Percentiles rank a stretch among this genome's conserved stretches.
Evolutionary conservation across 1,140 invertebrate genomes (phyloP).

Genomic region (Mesaphorura yosii): DNA sequence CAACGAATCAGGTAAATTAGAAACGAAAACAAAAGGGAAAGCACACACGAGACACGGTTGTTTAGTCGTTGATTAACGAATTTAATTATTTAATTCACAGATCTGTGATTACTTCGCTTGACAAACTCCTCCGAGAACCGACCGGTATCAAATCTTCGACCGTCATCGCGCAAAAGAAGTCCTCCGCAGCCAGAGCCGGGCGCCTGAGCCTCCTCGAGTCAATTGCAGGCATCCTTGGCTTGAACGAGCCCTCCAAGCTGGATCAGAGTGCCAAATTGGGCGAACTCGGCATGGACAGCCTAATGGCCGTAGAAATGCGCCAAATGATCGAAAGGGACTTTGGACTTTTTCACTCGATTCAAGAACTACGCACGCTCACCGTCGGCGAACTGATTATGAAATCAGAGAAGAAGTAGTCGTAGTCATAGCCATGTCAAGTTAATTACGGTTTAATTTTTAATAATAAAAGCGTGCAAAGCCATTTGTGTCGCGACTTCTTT

Average conservation of each 20-base stretch:
- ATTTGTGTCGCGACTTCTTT: too few species aligned
- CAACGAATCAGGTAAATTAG: constrained; percentile 41
- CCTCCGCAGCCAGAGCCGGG: neutral
- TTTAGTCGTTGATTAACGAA: too few species aligned
- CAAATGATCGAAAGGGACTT: constrained; percentile 63
- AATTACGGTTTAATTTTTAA: too few species aligned
- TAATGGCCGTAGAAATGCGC: constrained; percentile 97
- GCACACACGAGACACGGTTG: constrained; percentile 40
- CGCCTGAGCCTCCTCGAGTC: constrained; percentile 36
- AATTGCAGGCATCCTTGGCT: constrained; percentile 24
- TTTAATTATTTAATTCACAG: too few species aligned
- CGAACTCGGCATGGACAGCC: constrained; percentile 89
- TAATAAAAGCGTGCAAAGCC: too few species aligned
- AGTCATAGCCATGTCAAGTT: too few species aligned
- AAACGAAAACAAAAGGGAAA: constrained; percentile 23
- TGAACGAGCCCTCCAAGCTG: constrained; percentile 36
- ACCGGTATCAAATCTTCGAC: constrained; percentile 33
- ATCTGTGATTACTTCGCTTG: constrained; percentile 30
- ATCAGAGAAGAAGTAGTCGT: too few species aligned
- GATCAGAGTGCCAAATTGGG: constrained; percentile 60
- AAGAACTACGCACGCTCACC: too few species aligned
- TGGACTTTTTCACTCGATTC: neutral
- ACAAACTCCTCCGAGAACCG: constrained; percentile 32
- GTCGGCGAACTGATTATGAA: too few species aligned
- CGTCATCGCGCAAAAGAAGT: neutral